Percentiles rank a stretch among this genome's conserved stretches.
phyloP scores from a whole-genome alignment of 1,140 invertebrate species.

The Aphaenogaster ashmeadi region DNA sequence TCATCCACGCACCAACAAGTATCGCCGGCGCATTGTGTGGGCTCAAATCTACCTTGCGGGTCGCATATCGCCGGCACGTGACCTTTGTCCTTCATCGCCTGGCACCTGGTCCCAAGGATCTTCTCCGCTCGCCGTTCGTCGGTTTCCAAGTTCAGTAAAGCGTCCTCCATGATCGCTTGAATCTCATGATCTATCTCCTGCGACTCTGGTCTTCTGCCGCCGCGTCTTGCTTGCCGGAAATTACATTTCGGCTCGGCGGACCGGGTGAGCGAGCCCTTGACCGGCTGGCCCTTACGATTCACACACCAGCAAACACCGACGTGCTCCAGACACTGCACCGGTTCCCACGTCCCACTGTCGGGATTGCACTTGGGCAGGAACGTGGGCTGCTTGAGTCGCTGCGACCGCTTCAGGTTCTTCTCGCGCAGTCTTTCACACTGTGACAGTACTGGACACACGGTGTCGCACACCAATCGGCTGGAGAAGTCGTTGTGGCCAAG shows the following conservation, averaged over 20 bases:
- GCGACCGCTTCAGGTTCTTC: constrained; percentile 91
- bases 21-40: constrained; percentile 91
- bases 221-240: constrained; percentile 91
- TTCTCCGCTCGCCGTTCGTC: constrained; percentile 76
- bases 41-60: constrained; percentile 90
- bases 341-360: constrained; percentile 92
- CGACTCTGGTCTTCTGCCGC: constrained; percentile 80
- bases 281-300: constrained; percentile 92
- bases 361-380: constrained; percentile 91
- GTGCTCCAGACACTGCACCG: constrained; percentile 93
- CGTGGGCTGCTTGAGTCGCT: constrained; percentile 91
- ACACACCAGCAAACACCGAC: constrained; percentile 95
- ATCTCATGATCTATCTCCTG: constrained; percentile 82
- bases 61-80: constrained; percentile 89
- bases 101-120: constrained; percentile 88
- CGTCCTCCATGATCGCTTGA: constrained; percentile 80
- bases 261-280: constrained; percentile 93
- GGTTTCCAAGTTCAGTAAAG: constrained; percentile 74
- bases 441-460: constrained; percentile 94
- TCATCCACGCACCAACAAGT: constrained; percentile 96
- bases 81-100: constrained; percentile 88
- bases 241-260: constrained; percentile 91
- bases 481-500: constrained; percentile 97
- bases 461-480: constrained; percentile 93
- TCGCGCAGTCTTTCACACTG: constrained; percentile 93